Conservation (phyloP, 2,113 vertebrate genomes). For the Nerophis ophidion region DNA sequence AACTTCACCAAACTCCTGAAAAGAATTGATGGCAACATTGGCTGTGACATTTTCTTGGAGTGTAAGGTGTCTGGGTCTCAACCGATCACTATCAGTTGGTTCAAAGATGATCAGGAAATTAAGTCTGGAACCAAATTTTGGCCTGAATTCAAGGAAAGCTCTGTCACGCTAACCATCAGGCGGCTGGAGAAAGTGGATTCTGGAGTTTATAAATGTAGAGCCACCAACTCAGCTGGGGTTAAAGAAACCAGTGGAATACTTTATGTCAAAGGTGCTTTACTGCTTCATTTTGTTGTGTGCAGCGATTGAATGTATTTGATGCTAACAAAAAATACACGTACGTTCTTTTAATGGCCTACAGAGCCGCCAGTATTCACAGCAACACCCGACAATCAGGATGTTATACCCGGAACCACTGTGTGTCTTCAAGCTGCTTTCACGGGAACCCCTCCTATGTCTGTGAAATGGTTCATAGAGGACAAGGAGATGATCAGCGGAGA, state of each 20-base stretch:
- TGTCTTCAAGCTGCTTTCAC: slow-evolving; percentile 82
- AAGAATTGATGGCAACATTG: slow-evolving; percentile 82
- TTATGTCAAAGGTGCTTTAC: slow-evolving; percentile 85
- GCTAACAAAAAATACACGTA: slow-evolving; percentile 35
- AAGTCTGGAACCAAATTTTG: slow-evolving; percentile 75
- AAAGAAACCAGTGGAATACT: slow-evolving; percentile 89
- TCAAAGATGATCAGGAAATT: slow-evolving; percentile 86
- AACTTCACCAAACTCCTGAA: slow-evolving; percentile 89
- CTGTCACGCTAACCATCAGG: slow-evolving; percentile 79
- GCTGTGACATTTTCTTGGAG: slow-evolving; percentile 75
- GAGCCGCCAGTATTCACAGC: slow-evolving; percentile 86
- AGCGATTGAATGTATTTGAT: slow-evolving; percentile 5
- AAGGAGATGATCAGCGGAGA: slow-evolving; percentile 84
- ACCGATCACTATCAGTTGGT: slow-evolving; percentile 88
- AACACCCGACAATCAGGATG: slow-evolving; percentile 81
- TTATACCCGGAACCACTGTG: slow-evolving; percentile 82
- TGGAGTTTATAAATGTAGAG: slow-evolving; percentile 88
- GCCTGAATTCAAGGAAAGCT: slow-evolving; percentile 82
- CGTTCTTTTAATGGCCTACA: slow-evolving; percentile 71
- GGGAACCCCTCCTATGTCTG: slow-evolving; percentile 82
- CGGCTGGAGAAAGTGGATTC: slow-evolving; percentile 80
- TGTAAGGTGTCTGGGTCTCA: slow-evolving; percentile 94
- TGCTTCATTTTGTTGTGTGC: slow-evolving; percentile 1
- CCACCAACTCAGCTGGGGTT: slow-evolving; percentile 87
- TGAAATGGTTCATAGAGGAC: slow-evolving; percentile 90